Evolutionary conservation across 23 tunicate species (phyloP).

Genomic region (Ciona savignyi): DNA sequence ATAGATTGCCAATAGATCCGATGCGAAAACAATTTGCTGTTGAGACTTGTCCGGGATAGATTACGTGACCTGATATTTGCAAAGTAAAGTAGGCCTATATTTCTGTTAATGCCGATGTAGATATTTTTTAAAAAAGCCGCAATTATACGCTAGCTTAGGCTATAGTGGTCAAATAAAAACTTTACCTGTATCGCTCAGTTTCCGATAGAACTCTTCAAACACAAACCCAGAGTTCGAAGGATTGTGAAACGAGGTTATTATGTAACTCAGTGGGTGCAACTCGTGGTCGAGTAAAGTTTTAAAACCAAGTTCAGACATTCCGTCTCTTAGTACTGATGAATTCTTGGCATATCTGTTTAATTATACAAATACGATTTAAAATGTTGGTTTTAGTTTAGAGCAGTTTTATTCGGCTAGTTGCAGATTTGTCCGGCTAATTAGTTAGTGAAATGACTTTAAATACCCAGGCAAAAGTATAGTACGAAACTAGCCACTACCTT

Average conservation of each 20-base stretch:
- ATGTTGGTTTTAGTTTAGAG: too few species aligned
- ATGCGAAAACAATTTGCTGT: slow-evolving; percentile 20
- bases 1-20: slow-evolving; percentile 13
- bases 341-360: slow-evolving; percentile 24
- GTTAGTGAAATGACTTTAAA: too few species aligned
- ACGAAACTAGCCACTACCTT: too few species aligned
- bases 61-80: slow-evolving; percentile 25
- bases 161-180: not conserved
- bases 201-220: slow-evolving; percentile 24
- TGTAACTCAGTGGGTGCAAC: slow-evolving; percentile 12
- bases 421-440: too few species aligned
- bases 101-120: too few species aligned
- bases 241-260: slow-evolving; percentile 22
- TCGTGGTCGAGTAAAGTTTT: slow-evolving; percentile 3
- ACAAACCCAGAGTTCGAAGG: slow-evolving; percentile 21
- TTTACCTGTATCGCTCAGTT: slow-evolving; percentile 21
- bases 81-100: too few species aligned
- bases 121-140: too few species aligned
- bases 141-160: too few species aligned
- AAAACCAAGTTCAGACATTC: slow-evolving; percentile 35
- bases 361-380: too few species aligned
- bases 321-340: not conserved
- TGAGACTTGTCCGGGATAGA: slow-evolving; percentile 5
- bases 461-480: too few species aligned
- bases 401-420: too few species aligned